Conservation (phyloP, 2,888 invertebrate genomes). For the Melolontha melolontha region DNA sequence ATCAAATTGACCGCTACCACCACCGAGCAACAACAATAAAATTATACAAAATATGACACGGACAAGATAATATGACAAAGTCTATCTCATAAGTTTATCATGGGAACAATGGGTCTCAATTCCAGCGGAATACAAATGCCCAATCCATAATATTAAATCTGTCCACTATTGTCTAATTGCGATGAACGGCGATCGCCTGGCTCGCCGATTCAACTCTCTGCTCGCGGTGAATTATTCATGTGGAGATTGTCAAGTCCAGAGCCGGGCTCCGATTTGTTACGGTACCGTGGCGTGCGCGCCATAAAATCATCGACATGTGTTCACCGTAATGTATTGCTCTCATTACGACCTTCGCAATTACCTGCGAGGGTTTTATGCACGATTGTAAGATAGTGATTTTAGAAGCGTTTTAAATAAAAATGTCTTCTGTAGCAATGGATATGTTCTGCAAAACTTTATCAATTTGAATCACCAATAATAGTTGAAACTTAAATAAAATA, state of each 20-base stretch:
- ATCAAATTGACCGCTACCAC: not conserved
- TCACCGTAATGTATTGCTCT: conserved; percentile 52
- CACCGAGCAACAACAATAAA: conserved; percentile 35
- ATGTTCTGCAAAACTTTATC: no score
- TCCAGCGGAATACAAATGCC: conserved; percentile 61
- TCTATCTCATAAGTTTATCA: conserved; percentile 61
- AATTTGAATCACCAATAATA: no score
- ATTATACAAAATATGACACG: conserved; percentile 55
- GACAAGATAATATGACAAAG: conserved; percentile 62
- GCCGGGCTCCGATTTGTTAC: conserved; percentile 56
- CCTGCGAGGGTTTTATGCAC: no score
- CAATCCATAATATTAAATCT: conserved; percentile 63
- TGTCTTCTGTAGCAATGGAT: no score
- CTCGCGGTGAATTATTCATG: conserved; percentile 57
- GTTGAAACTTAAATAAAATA: no score
- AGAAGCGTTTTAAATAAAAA: no score
- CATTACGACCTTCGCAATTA: conserved; percentile 26
- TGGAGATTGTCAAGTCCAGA: conserved; percentile 56
- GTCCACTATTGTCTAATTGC: conserved; percentile 64
- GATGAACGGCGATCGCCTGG: conserved; percentile 61
- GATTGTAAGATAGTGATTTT: no score
- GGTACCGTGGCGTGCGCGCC: conserved; percentile 49
- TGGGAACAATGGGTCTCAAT: conserved; percentile 62
- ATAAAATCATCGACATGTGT: conserved; percentile 57
- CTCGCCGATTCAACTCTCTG: conserved; percentile 53